These are phyloP conservation scores for Blastobasis lacticolella DNA, from an alignment of 2,888 invertebrate species.

Conservation along the genomic window DNA sequence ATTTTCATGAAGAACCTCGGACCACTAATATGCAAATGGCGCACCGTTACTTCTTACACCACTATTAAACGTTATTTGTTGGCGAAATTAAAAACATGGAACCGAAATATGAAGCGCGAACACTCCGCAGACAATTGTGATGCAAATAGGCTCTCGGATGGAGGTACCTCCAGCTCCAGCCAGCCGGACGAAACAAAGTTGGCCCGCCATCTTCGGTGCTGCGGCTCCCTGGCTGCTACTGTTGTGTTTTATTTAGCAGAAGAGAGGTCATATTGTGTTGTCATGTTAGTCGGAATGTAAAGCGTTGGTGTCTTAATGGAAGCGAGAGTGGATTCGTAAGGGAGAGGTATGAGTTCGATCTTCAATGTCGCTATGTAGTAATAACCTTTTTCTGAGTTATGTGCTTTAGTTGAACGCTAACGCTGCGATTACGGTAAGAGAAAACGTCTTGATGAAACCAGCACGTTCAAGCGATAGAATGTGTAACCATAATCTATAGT, in stretches of 20 bases:
- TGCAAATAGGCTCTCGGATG: conserved; percentile 46
- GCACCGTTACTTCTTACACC: conserved; percentile 47
- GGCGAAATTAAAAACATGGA: conserved; percentile 64
- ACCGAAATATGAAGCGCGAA: conserved; percentile 40
- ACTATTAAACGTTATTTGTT: conserved; percentile 65
- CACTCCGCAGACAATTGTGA: conserved; percentile 55
- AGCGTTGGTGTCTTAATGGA: too few species aligned
- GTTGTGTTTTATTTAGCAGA: neutral
- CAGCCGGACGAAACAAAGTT: neutral
- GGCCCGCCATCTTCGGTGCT: neutral
- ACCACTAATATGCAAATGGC: conserved; percentile 57
- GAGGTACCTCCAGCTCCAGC: conserved; percentile 25
- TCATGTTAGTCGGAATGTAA: neutral
- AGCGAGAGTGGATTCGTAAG: too few species aligned
- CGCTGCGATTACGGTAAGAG: too few species aligned
- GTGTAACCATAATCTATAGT: too few species aligned
- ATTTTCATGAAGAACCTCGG: conserved; percentile 38
- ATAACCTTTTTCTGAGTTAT: too few species aligned
- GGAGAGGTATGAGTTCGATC: too few species aligned
- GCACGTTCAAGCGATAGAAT: too few species aligned
- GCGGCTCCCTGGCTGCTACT: neutral
- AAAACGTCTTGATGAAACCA: too few species aligned
- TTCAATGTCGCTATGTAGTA: too few species aligned
- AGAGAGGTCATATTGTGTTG: neutral
- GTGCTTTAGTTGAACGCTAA: too few species aligned